These are phyloP conservation scores for Drosophila grimshawi DNA, from an alignment of 1,140 invertebrate species.

Conservation along the genomic window DNA sequence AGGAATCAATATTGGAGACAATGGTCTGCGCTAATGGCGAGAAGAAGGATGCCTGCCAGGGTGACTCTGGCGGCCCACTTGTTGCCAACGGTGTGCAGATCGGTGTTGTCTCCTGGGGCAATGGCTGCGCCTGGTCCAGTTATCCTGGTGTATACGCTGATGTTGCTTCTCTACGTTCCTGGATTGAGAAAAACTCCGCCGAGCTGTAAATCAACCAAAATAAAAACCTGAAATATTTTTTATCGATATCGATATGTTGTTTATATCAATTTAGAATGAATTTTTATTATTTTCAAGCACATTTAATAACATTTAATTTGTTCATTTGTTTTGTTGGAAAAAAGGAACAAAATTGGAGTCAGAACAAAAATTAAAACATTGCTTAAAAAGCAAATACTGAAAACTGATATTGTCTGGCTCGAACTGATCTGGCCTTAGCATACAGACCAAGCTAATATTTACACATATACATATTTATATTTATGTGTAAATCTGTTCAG, in stretches of 20 bases:
- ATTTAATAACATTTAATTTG: too few relatives aligned
- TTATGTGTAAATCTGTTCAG: too few relatives aligned
- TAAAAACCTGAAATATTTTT: constrained; percentile 31
- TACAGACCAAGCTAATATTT: too few relatives aligned
- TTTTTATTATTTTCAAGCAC: too few relatives aligned
- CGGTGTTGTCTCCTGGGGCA: constrained; percentile 89
- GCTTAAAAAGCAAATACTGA: too few relatives aligned
- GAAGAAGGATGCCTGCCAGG: constrained; percentile 86
- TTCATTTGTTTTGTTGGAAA: too few relatives aligned
- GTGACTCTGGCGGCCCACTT: constrained; percentile 85
- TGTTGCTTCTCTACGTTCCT: constrained; percentile 85
- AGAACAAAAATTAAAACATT: too few relatives aligned
- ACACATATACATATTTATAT: too few relatives aligned
- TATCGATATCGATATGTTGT: neutral
- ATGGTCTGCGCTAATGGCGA: constrained; percentile 86
- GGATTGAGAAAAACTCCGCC: constrained; percentile 50
- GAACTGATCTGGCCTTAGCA: too few relatives aligned
- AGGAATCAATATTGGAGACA: constrained; percentile 72
- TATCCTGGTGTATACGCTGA: constrained; percentile 89
- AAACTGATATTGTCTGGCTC: too few relatives aligned
- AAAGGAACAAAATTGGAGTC: too few relatives aligned
- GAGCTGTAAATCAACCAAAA: constrained; percentile 29
- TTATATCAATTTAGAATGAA: too few relatives aligned
- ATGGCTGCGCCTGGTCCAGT: constrained; percentile 86
- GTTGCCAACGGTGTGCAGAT: constrained; percentile 79